Evolutionary conservation across 2,888 invertebrate genomes (phyloP).

Genomic region (Tridacna gigas): DNA sequence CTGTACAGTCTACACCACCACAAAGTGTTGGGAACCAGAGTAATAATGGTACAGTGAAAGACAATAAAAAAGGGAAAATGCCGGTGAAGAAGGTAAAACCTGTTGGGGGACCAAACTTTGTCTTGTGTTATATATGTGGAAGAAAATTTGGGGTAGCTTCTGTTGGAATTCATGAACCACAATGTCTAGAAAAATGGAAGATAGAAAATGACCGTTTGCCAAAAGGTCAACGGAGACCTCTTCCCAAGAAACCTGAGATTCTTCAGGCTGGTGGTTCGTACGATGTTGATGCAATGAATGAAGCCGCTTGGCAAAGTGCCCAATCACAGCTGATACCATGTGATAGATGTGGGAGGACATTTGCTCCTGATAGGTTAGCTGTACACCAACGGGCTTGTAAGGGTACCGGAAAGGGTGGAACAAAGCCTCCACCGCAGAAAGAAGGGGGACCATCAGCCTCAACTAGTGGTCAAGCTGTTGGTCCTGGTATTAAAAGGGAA

Average conservation of each 20-base stretch:
- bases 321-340: constrained; percentile 88
- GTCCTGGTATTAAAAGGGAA: constrained; percentile 65
- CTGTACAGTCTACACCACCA: constrained; percentile 10
- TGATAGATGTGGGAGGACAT: constrained; percentile 88
- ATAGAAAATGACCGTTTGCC: constrained; percentile 88
- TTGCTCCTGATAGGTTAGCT: constrained; percentile 88
- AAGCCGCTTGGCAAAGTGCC: constrained; percentile 88
- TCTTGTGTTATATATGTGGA: constrained; percentile 89
- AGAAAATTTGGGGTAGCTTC: constrained; percentile 88
- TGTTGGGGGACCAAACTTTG: constrained; percentile 80
- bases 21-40: constrained; percentile 17
- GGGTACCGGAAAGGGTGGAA: constrained; percentile 57
- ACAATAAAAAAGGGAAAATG: constrained; percentile 3
- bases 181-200: constrained; percentile 89
- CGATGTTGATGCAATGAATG: constrained; percentile 86
- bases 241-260: constrained; percentile 87
- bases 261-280: constrained; percentile 72
- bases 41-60: neutral
- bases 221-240: constrained; percentile 86
- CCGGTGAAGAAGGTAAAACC: constrained; percentile 54
- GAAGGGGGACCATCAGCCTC: neutral
- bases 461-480: constrained; percentile 25
- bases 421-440: constrained; percentile 46
- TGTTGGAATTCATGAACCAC: constrained; percentile 89
- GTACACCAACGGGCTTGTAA: constrained; percentile 88